Evolutionary conservation across 2,113 vertebrate species (phyloP).

Genomic region (Bambusicola thoracicus): DNA sequence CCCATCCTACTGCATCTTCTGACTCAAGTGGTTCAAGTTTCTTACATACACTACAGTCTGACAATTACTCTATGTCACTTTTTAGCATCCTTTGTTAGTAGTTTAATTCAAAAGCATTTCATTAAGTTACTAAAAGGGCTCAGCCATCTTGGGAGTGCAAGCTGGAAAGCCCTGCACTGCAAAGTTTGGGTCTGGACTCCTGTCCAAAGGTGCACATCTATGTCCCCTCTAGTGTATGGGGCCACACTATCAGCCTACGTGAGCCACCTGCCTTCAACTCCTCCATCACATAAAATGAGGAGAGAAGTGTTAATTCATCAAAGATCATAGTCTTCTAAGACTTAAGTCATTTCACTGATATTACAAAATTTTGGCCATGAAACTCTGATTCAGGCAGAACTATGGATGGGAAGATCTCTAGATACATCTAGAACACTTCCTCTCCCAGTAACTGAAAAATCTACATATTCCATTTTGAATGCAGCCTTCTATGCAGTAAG

Average conservation of each 20-base stretch:
- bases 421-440: neutral
- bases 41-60: neutral
- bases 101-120: neutral
- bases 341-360: neutral
- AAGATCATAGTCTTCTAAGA: neutral
- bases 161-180: neutral
- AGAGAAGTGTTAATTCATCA: neutral
- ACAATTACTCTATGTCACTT: neutral
- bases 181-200: accelerated
- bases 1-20: neutral
- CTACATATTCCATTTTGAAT: neutral
- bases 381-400: neutral
- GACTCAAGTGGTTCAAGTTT: neutral
- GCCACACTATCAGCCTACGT: neutral
- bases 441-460: neutral
- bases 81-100: neutral
- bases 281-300: neutral
- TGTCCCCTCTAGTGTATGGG: neutral
- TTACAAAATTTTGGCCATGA: neutral
- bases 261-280: slow-evolving; percentile 35
- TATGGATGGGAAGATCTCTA: neutral
- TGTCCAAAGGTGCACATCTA: accelerated
- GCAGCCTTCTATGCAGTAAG: slow-evolving; percentile 12
- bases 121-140: neutral
- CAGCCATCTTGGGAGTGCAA: neutral